These are phyloP conservation scores for Paragorgia papillata DNA, from an alignment of 92 coral and sea anemone genomes.

Conservation along the genomic window DNA sequence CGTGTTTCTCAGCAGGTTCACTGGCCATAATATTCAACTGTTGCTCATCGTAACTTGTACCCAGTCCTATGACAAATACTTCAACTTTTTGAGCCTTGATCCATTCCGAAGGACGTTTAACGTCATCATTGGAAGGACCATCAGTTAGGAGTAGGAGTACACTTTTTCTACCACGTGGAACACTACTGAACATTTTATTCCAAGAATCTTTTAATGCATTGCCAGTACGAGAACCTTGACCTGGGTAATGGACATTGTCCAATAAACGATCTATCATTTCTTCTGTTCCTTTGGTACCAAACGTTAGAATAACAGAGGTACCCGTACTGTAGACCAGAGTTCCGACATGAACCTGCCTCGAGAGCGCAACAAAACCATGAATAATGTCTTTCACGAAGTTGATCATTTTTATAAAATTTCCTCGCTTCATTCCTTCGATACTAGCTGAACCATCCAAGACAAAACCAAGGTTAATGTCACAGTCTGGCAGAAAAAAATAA, in stretches of 20 bases:
- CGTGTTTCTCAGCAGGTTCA: constrained; percentile 68
- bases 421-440: constrained; percentile 57
- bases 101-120: constrained; percentile 75
- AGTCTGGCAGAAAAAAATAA: constrained; percentile 52
- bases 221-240: constrained; percentile 56
- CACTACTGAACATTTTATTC: constrained; percentile 64
- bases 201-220: constrained; percentile 78
- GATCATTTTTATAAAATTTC: constrained; percentile 71
- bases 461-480: constrained; percentile 85
- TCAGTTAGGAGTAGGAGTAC: constrained; percentile 85
- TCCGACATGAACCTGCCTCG: constrained; percentile 81
- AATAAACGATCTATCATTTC: constrained; percentile 81
- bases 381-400: constrained; percentile 75
- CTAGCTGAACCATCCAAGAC: constrained; percentile 86
- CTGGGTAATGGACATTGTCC: constrained; percentile 78
- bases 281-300: constrained; percentile 49
- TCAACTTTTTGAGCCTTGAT: constrained; percentile 81
- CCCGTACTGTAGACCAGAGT: constrained; percentile 88
- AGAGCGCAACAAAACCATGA: constrained; percentile 74
- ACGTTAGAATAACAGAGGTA: constrained; percentile 63
- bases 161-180: constrained; percentile 66
- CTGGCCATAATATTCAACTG: constrained; percentile 83
- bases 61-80: constrained; percentile 84
- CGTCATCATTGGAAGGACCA: constrained; percentile 88
- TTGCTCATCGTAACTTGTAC: constrained; percentile 65